Evolutionary conservation across 2,888 invertebrate genomes (phyloP), one percentile per base, ranked within the genome.

Genomic region (Rhagophthalmus giganteus): DNA sequence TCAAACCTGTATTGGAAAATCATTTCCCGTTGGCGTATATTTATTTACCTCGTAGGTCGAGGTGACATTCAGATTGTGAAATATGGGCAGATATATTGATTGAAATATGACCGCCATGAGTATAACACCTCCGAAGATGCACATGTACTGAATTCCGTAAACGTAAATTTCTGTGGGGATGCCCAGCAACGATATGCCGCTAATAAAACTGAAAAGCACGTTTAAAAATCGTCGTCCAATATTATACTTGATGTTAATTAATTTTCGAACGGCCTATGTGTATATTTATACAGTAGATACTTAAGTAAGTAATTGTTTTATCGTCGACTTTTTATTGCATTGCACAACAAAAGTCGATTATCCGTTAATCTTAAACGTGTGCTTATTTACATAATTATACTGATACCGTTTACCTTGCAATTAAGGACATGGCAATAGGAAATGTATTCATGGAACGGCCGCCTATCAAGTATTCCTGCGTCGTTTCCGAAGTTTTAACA

Each of bases 11-110:
- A n/a, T n/a, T n/a, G n/a, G n/a, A n/a, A n/a, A n/a, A n/a, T n/a
- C n/a, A n/a, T n/a, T n/a, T n/a, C n/a, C n/a, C n/a, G n/a, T n/a
- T n/a, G n/a, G n/a, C n/a, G n/a, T n/a, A n/a, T n/a, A n/a, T n/a
- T n/a, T n/a, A n/a, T n/a, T 71, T 74, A 86, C 87, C 82, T 90
- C 89, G 68, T 90, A 90, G 52, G 88, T 88, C 12, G 89, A 89
- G 25, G 88, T 89, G 13, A 90, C 79, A 63, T 82, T 81, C 10
- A 87, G 78, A 41, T 85, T 81, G 65, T 87, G 86, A 66, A 88
- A 88, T 1, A 89, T 87, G 0, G 88, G 88, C 27, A 89, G 69
- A 66, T 84, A 88, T 15, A 88, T 77, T 33, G 78, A 76, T 0
- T 84, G 82, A 81, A 87, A 84, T 1, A 84, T 74, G 10, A 85